phyloP scores from a whole-genome alignment of 2,797 vertebrate genomes.

The Pterois miles region DNA sequence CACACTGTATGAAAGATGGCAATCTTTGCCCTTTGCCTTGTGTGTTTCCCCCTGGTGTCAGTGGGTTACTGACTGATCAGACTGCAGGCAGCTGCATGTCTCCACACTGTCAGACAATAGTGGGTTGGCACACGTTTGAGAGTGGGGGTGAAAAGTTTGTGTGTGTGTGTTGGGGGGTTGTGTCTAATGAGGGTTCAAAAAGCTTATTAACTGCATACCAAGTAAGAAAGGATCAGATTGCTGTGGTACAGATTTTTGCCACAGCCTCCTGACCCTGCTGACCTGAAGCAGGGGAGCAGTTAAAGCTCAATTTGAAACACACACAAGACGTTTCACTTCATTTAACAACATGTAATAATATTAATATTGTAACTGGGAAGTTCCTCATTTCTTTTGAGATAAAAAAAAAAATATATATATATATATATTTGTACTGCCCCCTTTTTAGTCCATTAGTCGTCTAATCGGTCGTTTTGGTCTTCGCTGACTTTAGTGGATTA shows the following conservation, averaged over 20 bases:
- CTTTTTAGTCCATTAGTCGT: too few relatives aligned
- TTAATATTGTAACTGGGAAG: not conserved
- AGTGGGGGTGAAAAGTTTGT: constrained; percentile 57
- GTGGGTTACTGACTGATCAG: constrained; percentile 59
- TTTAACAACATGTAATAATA: not conserved
- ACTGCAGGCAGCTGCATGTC: constrained; percentile 78
- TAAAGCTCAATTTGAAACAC: not conserved
- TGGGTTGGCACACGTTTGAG: constrained; percentile 59
- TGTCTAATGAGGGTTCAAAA: constrained; percentile 78
- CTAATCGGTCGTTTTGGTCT: not conserved
- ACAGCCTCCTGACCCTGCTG: constrained; percentile 40
- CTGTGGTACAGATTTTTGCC: constrained; percentile 46
- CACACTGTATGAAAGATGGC: constrained; percentile 44
- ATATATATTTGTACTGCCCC: too few relatives aligned
- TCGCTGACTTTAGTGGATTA: not conserved
- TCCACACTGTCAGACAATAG: constrained; percentile 72
- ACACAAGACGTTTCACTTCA: not conserved
- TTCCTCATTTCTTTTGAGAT: not conserved
- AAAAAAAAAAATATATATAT: too few relatives aligned
- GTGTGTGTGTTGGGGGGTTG: constrained; percentile 41
- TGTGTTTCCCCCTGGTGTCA: constrained; percentile 34
- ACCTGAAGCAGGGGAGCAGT: constrained; percentile 26
- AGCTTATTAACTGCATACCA: constrained; percentile 81
- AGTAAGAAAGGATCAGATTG: constrained; percentile 70
- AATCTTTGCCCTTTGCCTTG: constrained; percentile 64